Percentiles rank a stretch among this genome's conserved stretches.
These are phyloP conservation scores for Notarius lentiginosus DNA, from an alignment of 2,113 vertebrate species.

Conservation along the genomic window DNA sequence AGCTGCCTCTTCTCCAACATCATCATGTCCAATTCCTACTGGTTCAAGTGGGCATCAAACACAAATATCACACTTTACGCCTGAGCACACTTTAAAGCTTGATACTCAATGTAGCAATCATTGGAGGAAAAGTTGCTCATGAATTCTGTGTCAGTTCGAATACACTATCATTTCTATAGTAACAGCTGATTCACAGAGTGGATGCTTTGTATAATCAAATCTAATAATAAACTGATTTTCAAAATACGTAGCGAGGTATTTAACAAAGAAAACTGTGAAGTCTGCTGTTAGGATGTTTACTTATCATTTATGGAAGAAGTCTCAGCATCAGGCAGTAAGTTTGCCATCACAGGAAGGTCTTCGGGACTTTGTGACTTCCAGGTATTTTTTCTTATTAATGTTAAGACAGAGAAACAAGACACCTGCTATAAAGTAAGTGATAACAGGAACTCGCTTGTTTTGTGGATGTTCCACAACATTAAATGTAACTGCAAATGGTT, in stretches of 20 bases:
- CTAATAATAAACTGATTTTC: neutral
- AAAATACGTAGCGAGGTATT: neutral
- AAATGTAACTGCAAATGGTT: neutral
- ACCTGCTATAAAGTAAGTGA: neutral
- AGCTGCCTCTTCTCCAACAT: conserved; percentile 21
- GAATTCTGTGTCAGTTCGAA: neutral
- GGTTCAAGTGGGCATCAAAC: conserved; percentile 28
- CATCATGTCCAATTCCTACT: conserved; percentile 13
- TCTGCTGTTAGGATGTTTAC: neutral
- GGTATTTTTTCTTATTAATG: neutral
- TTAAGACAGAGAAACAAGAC: neutral
- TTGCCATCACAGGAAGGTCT: neutral
- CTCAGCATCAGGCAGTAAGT: too few relatives aligned
- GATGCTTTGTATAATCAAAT: neutral
- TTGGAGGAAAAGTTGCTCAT: conserved; percentile 33
- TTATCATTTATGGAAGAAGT: neutral
- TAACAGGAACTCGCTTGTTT: neutral
- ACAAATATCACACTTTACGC: conserved; percentile 18
- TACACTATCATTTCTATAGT: neutral
- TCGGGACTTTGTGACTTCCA: neutral
- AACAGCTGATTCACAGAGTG: neutral
- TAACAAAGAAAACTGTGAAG: neutral
- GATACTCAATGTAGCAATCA: conserved; percentile 14
- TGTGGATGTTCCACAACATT: neutral
- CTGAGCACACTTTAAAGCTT: conserved; percentile 20